Evolutionary conservation across 2,797 vertebrate genomes (phyloP), one percentile per base, ranked within the genome.

Genomic region (Bradypodion ventrale): DNA sequence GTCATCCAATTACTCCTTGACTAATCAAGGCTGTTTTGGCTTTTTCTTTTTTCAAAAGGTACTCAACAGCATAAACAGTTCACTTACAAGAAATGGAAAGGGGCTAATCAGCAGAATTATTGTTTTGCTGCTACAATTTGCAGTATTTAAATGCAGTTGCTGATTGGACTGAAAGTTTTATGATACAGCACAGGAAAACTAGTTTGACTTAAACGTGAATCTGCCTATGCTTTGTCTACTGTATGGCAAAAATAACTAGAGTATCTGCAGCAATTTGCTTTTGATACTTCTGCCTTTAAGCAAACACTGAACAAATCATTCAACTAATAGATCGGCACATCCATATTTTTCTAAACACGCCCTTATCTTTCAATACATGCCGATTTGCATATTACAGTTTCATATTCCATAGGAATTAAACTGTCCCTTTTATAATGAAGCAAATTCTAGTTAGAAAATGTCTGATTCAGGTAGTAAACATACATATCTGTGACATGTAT

Each of bases 51-150:
- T 98, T 98, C 97, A 98, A 97, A 98, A 98, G 98, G 98, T 99
- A 98, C 98, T 99, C 97, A 97, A 99, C 97, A 98, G 97, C 98
- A 98, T 99, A 99, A 99, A 99, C 98, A 99, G 98, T 99, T 99
- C 98, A 99, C 98, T 99, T 99, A 99, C 97, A 97, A 97, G 97
- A 97, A 97, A 98, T 98, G 98, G 98, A 99, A 99, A 98, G 97
- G 98, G 98, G 97, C 98, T 99, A 99, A 99, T 99, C 98, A 99
- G 97, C 97, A 97, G 98, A 99, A 99, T 99, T 99, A 99, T 99
- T 99, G 98, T 99, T 99, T 99, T 99, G 97, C 98, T 97, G 98
- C 97, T 97, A 97, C 97, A 99, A 99, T 99, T 99, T 99, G 97
- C 97, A 96, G 97, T 97, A 97, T 97, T 98, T 97, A 97, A 97